Evolutionary conservation across 2,888 invertebrate species (phyloP), one percentile per base, ranked within the genome.

Genomic region (Hylaea fasciaria): DNA sequence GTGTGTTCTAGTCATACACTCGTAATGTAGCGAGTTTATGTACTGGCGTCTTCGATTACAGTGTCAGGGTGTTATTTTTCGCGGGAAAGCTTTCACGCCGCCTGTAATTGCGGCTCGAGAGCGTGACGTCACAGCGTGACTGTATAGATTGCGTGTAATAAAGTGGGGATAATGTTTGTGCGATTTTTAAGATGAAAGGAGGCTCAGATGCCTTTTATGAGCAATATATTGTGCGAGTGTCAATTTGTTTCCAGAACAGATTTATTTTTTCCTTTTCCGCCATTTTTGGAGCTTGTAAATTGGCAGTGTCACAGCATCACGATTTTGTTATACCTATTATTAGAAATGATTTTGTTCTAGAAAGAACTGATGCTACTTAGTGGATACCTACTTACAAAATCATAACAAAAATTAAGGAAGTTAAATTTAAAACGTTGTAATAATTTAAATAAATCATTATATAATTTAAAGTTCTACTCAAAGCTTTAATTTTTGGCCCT

Each of bases 31-130:
- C 22, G 13, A 52, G 10, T 12, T 46, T 0, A 35, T 3, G 14
- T 45, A 53, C 53, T 45, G 45, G 8, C 9, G 3, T 0, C 2
- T 9, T 7, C 12, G 9, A 2, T 12, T 52, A 52, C 3, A 47
- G 28, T 28, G 28, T 37, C 14, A 12, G 37, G 49, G 49, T 53
- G 58, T 59, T 67, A 66, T 72, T 72, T 75, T 72, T 71, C 65
- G 64, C 67, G 67, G 58, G 45, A 46, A 54, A 57, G 53, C 53
- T 53, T 53, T 53, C 58, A 45, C 62, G 57, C 50, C 47, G 48
- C 28, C 53, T 57, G 53, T 57, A 62, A 57, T 62, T 57, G 62
- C 49, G 56, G 57, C 32, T 53, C 12, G 48, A 57, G 50, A 28
- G 51, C 52, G 61, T 60, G 60, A 60, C 60, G 55, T 51, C 60